Evolutionary conservation across 2,113 vertebrate species (phyloP).

Genomic region (Salvator merianae): DNA sequence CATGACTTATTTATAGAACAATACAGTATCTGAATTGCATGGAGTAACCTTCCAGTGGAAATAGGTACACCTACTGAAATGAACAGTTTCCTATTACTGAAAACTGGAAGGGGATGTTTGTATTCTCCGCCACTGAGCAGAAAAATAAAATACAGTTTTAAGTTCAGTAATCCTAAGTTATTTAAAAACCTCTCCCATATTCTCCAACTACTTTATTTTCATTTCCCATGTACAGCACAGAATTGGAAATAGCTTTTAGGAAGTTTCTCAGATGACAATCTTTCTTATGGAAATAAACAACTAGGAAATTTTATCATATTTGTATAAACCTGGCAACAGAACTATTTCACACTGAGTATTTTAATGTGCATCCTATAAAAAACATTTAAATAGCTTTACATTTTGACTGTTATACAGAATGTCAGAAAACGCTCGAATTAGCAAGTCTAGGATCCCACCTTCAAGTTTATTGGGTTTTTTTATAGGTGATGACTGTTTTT

Average conservation of each 20-base stretch:
- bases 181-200: neutral
- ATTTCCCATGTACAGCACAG: neutral
- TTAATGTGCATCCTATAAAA: neutral
- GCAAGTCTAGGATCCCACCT: neutral
- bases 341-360: neutral
- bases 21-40: conserved; percentile 21
- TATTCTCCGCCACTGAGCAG: neutral
- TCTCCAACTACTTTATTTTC: conserved; percentile 8
- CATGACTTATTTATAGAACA: conserved; percentile 1
- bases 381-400: neutral
- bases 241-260: conserved; percentile 32
- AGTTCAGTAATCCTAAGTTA: neutral
- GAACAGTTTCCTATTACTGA: neutral
- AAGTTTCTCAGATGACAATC: neutral
- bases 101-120: neutral
- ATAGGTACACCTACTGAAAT: neutral
- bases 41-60: neutral
- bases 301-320: neutral
- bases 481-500: no score
- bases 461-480: neutral
- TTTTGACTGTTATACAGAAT: neutral
- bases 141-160: neutral
- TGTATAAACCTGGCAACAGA: neutral
- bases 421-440: neutral
- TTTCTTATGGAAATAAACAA: neutral